Evolutionary conservation across 2,888 invertebrate genomes (phyloP).

Genomic region (Zele albiditarsus): DNA sequence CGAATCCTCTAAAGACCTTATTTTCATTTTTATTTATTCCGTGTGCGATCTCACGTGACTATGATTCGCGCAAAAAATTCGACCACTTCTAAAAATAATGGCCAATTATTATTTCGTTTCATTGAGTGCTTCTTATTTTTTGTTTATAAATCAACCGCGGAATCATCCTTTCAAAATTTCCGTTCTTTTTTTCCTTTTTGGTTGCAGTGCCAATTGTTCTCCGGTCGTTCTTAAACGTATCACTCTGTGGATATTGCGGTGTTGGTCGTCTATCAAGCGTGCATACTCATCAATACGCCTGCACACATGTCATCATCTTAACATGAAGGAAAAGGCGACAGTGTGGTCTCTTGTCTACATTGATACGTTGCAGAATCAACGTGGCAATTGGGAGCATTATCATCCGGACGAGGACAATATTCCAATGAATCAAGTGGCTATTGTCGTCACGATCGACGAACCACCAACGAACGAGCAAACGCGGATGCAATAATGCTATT

Average conservation of each 20-base stretch:
- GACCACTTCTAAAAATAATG: neutral
- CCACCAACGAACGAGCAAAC: constrained; percentile 40
- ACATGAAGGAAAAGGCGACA: constrained; percentile 24
- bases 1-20: constrained; percentile 20
- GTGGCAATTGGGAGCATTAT: constrained; percentile 44
- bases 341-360: constrained; percentile 35
- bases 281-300: constrained; percentile 42
- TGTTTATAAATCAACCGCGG: constrained; percentile 20
- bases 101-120: neutral
- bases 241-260: constrained; percentile 45
- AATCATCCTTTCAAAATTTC: constrained; percentile 47
- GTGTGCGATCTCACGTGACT: neutral
- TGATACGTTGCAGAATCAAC: constrained; percentile 41
- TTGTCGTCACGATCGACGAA: constrained; percentile 43
- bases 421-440: constrained; percentile 39
- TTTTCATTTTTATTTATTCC: constrained; percentile 21
- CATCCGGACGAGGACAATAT: constrained; percentile 36
- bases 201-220: constrained; percentile 74
- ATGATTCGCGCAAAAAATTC: neutral
- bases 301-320: constrained; percentile 40
- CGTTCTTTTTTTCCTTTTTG: constrained; percentile 46
- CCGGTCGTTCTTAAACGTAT: constrained; percentile 69
- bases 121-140: constrained; percentile 18
- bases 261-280: constrained; percentile 41
- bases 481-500: constrained; percentile 27